Evolutionary conservation across 1,140 invertebrate species (phyloP), one percentile per base, ranked within the genome.

Genomic region (Halictus rubicundus): DNA sequence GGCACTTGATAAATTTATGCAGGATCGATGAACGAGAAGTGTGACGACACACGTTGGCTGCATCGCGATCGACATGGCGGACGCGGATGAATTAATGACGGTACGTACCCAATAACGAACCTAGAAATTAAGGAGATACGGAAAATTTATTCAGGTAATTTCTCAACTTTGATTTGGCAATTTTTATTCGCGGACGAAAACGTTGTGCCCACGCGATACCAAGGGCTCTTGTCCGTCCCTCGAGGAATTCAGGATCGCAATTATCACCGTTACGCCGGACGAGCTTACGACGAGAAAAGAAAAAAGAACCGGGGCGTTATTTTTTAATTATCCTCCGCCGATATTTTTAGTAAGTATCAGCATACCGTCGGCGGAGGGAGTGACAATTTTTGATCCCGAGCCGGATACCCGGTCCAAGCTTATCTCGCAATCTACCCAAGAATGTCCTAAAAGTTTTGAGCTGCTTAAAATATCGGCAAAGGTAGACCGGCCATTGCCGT

Each of bases 251-350:
- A 7, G 54, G 21, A 6, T 9, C 54, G 6, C 46, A 14, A 70
- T 76, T 75, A 68, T 71, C 68, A 4, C 16, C 10, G n/a, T 72
- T 76, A 61, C 25, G 9, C 46, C 27, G 12, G 23, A 57, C 60
- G 42, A 46, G 49, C 25, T 32, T 54, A 54, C 23, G 74, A 32
- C 25, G 27, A 63, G 21, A n/a, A 63, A 21, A 39, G 14, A 75
- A 49, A 39, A 49, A 63, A n/a, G n/a, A 25, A 32, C 7, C 21
- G 25, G 37, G 4, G 16, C 54, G 71, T 83, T 71, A 76, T 25
- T 27, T 69, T 66, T 85, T 85, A 81, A 84, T 84, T 81, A 81
- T 27, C 69, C 84, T 71, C 74, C 65, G 69, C 82, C 27, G 23
- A 68, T 76, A 68, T 76, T 39, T 21, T 52, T 57, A 0, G 16